phyloP scores from a whole-genome alignment of 2,888 invertebrate genomes.

The Agrotis exclamationis region DNA sequence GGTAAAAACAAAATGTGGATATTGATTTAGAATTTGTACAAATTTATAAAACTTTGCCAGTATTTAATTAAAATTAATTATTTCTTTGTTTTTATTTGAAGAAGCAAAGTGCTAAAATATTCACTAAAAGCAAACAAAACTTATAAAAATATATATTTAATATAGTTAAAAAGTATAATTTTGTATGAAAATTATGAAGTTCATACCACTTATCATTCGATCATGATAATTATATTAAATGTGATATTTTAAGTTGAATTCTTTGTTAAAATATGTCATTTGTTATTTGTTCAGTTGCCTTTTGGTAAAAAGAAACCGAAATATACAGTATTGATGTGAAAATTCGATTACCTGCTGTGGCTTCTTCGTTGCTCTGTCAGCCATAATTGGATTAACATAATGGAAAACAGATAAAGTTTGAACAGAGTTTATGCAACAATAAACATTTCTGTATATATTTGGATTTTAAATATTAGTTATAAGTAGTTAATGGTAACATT shows the following conservation, averaged over 20 bases:
- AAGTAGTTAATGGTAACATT: slow-evolving; percentile 85
- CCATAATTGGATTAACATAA: slow-evolving; percentile 56
- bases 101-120: slow-evolving; percentile 13
- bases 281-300: slow-evolving; percentile 63
- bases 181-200: slow-evolving; percentile 30
- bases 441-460: slow-evolving; percentile 88
- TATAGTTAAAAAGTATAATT: slow-evolving; percentile 34
- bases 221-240: slow-evolving; percentile 65
- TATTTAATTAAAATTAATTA: slow-evolving; percentile 32
- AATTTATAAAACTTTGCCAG: slow-evolving; percentile 42
- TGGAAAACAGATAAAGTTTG: slow-evolving; percentile 59
- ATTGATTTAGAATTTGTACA: slow-evolving; percentile 21
- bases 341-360: slow-evolving; percentile 59
- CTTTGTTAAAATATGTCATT: slow-evolving; percentile 56
- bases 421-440: slow-evolving; percentile 67
- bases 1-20: slow-evolving; percentile 40
- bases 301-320: slow-evolving; percentile 45
- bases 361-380: slow-evolving; percentile 53
- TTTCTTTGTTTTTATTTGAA: slow-evolving; percentile 25
- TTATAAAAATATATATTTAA: neutral
- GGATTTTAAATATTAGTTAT: slow-evolving; percentile 83
- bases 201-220: slow-evolving; percentile 36
- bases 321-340: slow-evolving; percentile 56
- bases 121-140: neutral
- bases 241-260: slow-evolving; percentile 71